Percentiles rank a stretch among this genome's conserved stretches.
These are phyloP conservation scores for Cephus runcator DNA, from an alignment of 2,888 invertebrate genomes.

Conservation along the genomic window DNA sequence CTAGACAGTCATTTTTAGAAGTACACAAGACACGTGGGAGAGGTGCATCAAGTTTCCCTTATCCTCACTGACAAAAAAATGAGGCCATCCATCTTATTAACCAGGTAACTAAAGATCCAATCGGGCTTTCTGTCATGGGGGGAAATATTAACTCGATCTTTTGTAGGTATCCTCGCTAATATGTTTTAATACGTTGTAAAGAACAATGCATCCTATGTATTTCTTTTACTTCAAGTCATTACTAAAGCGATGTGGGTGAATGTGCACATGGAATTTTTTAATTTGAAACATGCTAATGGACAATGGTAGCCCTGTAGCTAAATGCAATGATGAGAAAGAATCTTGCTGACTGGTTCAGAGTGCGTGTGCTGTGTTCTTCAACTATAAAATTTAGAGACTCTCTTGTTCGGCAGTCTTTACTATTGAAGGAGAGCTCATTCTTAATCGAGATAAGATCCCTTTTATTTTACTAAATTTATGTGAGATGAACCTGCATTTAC, in stretches of 20 bases:
- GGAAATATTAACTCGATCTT: conserved; percentile 28
- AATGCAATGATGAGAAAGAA: conserved; percentile 1
- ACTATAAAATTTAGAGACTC: neutral
- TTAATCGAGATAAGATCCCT: neutral
- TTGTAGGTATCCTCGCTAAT: conserved; percentile 19
- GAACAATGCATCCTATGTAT: conserved; percentile 9
- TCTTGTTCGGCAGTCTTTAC: neutral
- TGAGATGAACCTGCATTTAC: neutral
- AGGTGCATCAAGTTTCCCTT: conserved; percentile 3
- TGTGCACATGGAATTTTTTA: conserved; percentile 13
- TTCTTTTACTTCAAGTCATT: conserved; percentile 9
- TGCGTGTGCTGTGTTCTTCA: neutral
- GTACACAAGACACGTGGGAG: conserved; percentile 9
- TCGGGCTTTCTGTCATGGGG: conserved; percentile 3
- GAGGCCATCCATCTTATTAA: conserved; percentile 13
- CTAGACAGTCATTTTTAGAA: neutral
- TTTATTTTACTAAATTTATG: neutral
- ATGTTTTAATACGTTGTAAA: conserved; percentile 11
- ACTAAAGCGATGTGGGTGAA: conserved; percentile 6
- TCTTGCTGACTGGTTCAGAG: neutral
- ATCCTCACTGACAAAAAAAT: conserved; percentile 14
- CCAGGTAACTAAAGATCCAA: conserved; percentile 28
- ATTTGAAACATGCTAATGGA: neutral
- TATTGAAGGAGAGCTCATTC: neutral
- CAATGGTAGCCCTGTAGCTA: neutral